A percentile compares a stretch with the other conserved stretches of the same genome.
Conservation (phyloP, 2,888 invertebrate genomes). For the Pseudanteris insignis region DNA sequence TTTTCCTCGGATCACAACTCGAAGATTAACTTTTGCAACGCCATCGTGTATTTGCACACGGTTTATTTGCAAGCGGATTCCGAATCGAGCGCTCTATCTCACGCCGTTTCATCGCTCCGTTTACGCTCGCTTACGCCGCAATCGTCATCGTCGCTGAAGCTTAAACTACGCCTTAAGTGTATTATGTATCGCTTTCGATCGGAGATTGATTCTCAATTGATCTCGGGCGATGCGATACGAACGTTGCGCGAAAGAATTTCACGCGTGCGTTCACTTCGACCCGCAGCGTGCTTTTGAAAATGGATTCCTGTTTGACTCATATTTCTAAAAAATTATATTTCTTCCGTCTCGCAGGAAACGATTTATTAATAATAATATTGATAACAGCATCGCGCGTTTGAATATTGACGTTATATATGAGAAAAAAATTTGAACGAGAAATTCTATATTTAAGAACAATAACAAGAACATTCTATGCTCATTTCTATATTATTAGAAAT, state of each 20-base stretch:
- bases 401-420: too few relatives aligned
- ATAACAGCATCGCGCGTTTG: too few relatives aligned
- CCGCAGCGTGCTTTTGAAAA: too few relatives aligned
- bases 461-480: too few relatives aligned
- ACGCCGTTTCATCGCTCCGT: conserved; percentile 25
- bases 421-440: too few relatives aligned
- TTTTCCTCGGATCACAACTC: conserved; percentile 48
- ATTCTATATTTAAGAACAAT: too few relatives aligned
- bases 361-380: too few relatives aligned
- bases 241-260: conserved; percentile 8
- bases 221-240: conserved; percentile 36
- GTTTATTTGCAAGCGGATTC: conserved; percentile 16
- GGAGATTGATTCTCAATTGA: conserved; percentile 30
- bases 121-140: conserved; percentile 11
- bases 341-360: too few relatives aligned
- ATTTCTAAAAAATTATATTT: too few relatives aligned
- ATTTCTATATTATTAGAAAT: too few relatives aligned
- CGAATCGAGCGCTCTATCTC: conserved; percentile 19
- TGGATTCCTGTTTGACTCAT: too few relatives aligned
- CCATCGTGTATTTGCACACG: conserved; percentile 20
- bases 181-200: conserved; percentile 27
- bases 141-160: conserved; percentile 33
- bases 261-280: too few relatives aligned
- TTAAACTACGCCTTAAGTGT: conserved; percentile 26
- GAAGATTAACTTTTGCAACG: conserved; percentile 50